Percentiles rank a stretch among this genome's conserved stretches.
Evolutionary conservation across 2,888 invertebrate species (phyloP).

Genomic region (Ectemnius continuus): DNA sequence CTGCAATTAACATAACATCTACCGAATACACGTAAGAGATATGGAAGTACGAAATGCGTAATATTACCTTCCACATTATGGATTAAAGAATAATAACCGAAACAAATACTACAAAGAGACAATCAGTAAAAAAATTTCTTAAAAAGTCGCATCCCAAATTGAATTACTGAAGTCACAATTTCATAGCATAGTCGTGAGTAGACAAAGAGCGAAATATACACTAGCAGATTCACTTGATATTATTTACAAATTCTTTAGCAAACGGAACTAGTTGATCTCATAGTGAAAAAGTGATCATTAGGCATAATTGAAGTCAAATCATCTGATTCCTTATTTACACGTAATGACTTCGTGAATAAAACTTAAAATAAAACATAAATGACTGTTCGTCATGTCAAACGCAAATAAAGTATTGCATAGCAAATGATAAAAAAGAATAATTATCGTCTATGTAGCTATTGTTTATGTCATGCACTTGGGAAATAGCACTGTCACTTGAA

Average conservation of each 20-base stretch:
- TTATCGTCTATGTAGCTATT: slow-evolving; percentile 11
- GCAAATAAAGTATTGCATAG: slow-evolving; percentile 4
- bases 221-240: slow-evolving; percentile 35
- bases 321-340: slow-evolving; percentile 40
- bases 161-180: slow-evolving; percentile 23
- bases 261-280: background rate
- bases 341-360: slow-evolving; percentile 34
- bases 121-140: background rate
- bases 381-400: background rate
- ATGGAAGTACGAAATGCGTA: background rate
- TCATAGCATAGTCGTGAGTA: slow-evolving; percentile 38
- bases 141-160: background rate
- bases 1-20: background rate
- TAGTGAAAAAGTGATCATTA: background rate
- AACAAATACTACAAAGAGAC: background rate
- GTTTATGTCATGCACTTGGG: slow-evolving; percentile 15
- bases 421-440: slow-evolving; percentile 28
- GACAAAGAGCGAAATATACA: slow-evolving; percentile 31
- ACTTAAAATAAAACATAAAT: slow-evolving; percentile 38
- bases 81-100: background rate
- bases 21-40: background rate
- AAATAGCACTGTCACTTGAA: slow-evolving; percentile 22
- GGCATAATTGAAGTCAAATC: slow-evolving; percentile 30
- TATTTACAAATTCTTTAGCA: slow-evolving; percentile 41
- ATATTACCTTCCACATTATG: background rate